phyloP scores from a whole-genome alignment of 2,113 vertebrate species.

The Eolophus roseicapilla region DNA sequence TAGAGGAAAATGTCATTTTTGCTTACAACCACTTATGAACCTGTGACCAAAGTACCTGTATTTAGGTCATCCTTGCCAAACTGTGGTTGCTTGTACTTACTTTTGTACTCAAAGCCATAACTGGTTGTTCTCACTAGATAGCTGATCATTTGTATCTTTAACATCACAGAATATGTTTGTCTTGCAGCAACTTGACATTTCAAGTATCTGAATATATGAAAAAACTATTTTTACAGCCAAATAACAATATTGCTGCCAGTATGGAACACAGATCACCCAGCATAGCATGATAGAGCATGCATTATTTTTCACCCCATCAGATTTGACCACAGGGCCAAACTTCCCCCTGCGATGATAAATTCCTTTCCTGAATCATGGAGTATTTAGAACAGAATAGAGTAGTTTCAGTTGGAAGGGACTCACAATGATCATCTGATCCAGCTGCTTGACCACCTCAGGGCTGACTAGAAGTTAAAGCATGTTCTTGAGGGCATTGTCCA shows the following conservation, averaged over 20 bases:
- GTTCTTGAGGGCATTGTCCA: not conserved
- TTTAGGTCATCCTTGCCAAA: not conserved
- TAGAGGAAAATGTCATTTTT: not conserved
- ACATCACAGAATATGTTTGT: not conserved
- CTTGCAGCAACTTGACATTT: not conserved
- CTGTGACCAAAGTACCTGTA: not conserved
- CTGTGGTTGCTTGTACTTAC: not conserved
- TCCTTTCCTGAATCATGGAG: not conserved
- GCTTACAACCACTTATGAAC: not conserved
- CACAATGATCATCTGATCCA: rapidly evolving
- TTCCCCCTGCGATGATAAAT: not conserved
- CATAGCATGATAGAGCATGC: not conserved
- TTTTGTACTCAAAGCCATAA: not conserved
- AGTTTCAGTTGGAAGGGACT: not conserved
- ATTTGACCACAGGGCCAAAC: not conserved
- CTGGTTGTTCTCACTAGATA: not conserved
- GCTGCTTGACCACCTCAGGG: not conserved
- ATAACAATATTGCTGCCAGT: not conserved
- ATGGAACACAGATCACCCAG: not conserved
- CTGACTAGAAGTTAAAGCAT: not conserved
- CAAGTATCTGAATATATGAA: not conserved
- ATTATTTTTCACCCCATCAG: not conserved
- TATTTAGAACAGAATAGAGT: not conserved
- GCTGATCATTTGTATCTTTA: not conserved
- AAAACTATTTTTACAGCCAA: not conserved